Conservation (phyloP, 2,113 vertebrate genomes). For the Alaudala cheleensis region DNA sequence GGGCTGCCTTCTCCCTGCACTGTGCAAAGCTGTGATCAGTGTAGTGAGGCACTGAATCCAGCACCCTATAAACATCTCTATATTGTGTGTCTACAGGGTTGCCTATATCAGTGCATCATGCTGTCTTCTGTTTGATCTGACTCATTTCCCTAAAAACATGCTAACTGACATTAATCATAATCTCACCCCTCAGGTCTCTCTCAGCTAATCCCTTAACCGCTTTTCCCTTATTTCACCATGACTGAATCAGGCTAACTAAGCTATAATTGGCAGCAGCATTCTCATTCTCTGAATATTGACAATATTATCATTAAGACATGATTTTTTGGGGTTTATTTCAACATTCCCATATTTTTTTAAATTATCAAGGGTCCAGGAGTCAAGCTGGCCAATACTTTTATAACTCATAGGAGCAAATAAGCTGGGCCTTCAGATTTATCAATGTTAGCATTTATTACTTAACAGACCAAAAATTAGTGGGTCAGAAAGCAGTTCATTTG, state of each 20-base stretch:
- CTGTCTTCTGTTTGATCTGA: neutral
- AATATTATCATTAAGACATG: neutral
- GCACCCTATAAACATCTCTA: neutral
- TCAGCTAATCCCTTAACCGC: neutral
- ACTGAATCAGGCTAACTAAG: neutral
- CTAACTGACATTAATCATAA: slow-evolving; percentile 10
- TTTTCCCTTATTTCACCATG: neutral
- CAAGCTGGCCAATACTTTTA: neutral
- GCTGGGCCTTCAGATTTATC: neutral
- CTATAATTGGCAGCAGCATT: neutral
- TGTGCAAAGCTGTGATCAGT: neutral
- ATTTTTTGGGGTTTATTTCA: neutral
- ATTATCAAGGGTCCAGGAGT: neutral
- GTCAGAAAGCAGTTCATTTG: neutral
- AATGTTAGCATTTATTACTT: neutral
- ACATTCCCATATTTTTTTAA: neutral
- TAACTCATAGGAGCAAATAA: neutral
- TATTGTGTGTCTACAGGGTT: rapidly evolving
- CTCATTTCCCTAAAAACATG: slow-evolving; percentile 24
- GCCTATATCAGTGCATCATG: neutral
- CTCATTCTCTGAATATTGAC: neutral
- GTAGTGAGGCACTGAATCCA: neutral
- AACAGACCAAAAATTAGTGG: neutral
- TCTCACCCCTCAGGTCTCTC: neutral
- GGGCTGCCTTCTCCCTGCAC: neutral